Percentiles rank a stretch among this genome's conserved stretches.
These are phyloP conservation scores for Nicator chloris DNA, from an alignment of 2,113 vertebrate species.

Conservation along the genomic window DNA sequence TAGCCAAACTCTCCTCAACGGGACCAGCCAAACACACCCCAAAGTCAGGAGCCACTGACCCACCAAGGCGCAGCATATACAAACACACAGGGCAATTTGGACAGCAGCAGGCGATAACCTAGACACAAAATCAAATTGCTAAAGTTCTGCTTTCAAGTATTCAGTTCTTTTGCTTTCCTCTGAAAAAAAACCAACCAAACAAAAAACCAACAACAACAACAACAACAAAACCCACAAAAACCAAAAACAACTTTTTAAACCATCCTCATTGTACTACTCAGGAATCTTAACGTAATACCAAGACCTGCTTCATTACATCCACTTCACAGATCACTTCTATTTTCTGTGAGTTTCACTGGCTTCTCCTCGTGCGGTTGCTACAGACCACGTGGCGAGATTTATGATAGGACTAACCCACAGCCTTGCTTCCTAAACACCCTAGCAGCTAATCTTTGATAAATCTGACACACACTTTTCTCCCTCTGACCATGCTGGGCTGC, in stretches of 20 bases:
- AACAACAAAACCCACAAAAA: neutral
- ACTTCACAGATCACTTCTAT: neutral
- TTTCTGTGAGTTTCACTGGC: neutral
- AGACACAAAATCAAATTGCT: neutral
- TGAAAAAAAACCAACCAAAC: no score
- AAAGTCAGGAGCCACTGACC: neutral
- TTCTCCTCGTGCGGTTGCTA: neutral
- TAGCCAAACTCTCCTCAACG: neutral
- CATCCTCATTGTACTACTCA: neutral
- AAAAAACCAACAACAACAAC: no score
- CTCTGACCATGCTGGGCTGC: neutral
- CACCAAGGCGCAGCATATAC: neutral
- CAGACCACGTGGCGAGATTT: slow-evolving; percentile 1
- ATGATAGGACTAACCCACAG: neutral
- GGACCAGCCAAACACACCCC: neutral
- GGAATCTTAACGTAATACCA: neutral
- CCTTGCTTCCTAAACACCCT: neutral
- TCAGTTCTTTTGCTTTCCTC: neutral
- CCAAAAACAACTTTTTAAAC: neutral
- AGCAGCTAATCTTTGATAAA: neutral
- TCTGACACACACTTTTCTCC: neutral
- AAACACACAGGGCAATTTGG: neutral
- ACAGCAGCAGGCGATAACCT: neutral
- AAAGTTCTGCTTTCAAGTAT: neutral
- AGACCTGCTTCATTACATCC: neutral